Percentiles rank a stretch among this genome's conserved stretches.
Evolutionary conservation across 2,888 invertebrate genomes (phyloP).

Genomic region (Sialis lutaria): DNA sequence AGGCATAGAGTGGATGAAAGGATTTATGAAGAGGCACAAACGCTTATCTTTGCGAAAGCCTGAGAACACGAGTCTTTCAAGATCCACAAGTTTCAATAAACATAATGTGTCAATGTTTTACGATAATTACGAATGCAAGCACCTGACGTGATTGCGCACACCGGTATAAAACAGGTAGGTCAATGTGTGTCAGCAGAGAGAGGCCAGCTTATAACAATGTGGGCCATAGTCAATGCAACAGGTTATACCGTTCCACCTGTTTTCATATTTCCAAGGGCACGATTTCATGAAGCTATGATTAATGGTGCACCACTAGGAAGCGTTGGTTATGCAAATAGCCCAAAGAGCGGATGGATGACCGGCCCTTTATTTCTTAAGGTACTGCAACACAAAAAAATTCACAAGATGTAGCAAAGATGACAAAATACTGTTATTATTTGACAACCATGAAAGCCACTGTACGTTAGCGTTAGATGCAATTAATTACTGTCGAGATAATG

Average conservation of each 20-base stretch:
- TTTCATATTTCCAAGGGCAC: constrained; percentile 11
- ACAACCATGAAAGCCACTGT: constrained; percentile 8
- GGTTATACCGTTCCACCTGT: constrained; percentile 15
- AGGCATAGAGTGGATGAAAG: no score
- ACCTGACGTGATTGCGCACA: constrained; percentile 11
- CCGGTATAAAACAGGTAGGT: constrained; percentile 10
- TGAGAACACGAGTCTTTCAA: no score
- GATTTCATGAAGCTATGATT: constrained; percentile 12
- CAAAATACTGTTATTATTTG: constrained; percentile 7
- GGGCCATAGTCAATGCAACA: constrained; percentile 12
- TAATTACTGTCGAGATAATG: constrained; percentile 16
- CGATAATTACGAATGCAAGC: constrained; percentile 7
- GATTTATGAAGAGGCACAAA: no score
- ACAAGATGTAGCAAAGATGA: constrained; percentile 12
- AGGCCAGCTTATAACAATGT: constrained; percentile 13
- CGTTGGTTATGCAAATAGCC: constrained; percentile 14
- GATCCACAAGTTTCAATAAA: neutral
- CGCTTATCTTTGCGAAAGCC: no score
- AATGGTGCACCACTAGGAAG: constrained; percentile 10
- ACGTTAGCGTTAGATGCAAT: constrained; percentile 8
- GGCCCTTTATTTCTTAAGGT: constrained; percentile 14
- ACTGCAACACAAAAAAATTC: constrained; percentile 8
- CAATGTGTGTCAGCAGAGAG: constrained; percentile 11
- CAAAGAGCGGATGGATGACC: constrained; percentile 16
- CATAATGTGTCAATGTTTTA: neutral